Conservation (phyloP, 1,140 invertebrate genomes). For the Calycopis cecrops region DNA sequence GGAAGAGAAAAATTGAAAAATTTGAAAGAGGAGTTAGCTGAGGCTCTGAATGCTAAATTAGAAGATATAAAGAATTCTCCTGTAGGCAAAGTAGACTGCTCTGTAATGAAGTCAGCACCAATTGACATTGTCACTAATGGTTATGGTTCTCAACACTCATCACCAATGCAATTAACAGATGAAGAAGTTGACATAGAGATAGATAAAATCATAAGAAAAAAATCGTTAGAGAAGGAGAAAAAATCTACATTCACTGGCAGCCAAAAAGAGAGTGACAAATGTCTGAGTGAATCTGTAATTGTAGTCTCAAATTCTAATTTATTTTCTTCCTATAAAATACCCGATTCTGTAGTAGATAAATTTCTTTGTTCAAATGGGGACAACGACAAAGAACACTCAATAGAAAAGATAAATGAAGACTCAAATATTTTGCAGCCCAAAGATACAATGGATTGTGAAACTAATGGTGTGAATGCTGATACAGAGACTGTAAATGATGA, state of each 20-base stretch:
- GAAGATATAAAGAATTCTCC: slow-evolving; percentile 44
- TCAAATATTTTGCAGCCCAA: slow-evolving; percentile 29
- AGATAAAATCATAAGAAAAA: slow-evolving; percentile 74
- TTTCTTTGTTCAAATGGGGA: slow-evolving; percentile 18
- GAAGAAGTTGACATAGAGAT: slow-evolving; percentile 78
- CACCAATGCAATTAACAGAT: slow-evolving; percentile 75
- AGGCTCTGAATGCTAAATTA: slow-evolving; percentile 55
- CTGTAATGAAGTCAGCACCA: slow-evolving; percentile 74
- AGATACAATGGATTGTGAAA: slow-evolving; percentile 39
- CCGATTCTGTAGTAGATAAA: slow-evolving; percentile 33
- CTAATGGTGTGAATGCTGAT: slow-evolving; percentile 27
- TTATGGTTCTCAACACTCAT: slow-evolving; percentile 68
- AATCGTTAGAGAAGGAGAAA: slow-evolving; percentile 58
- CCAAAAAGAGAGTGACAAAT: slow-evolving; percentile 20
- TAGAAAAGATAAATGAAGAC: slow-evolving; percentile 31
- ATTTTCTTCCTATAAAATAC: slow-evolving; percentile 37
- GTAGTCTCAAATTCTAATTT: slow-evolving; percentile 34
- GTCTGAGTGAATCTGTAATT: slow-evolving; percentile 35
- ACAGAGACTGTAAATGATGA: slow-evolving; percentile 44
- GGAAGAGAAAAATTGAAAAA: slow-evolving; percentile 73
- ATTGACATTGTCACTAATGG: slow-evolving; percentile 76
- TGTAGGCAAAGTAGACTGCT: slow-evolving; percentile 48
- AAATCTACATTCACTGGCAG: slow-evolving; percentile 41
- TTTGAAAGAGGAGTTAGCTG: slow-evolving; percentile 68
- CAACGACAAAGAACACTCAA: slow-evolving; percentile 25